These are phyloP conservation scores for Anguilla pacifica DNA, from an alignment of 2,797 vertebrate species.

Conservation along the genomic window DNA sequence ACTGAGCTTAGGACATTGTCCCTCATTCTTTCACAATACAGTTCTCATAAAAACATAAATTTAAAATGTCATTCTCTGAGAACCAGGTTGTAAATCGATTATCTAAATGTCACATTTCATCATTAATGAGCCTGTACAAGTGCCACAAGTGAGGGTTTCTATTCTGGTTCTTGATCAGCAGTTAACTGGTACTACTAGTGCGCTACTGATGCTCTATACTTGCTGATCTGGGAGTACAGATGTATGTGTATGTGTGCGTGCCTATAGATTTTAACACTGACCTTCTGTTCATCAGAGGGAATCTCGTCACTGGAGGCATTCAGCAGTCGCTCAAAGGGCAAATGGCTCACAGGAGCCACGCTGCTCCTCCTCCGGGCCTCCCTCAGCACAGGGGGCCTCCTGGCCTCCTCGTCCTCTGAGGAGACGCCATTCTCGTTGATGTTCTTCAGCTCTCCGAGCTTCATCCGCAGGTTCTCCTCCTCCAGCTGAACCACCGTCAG, in stretches of 20 bases:
- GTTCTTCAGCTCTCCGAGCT: constrained; percentile 82
- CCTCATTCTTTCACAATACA: background rate
- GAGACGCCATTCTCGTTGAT: constrained; percentile 81
- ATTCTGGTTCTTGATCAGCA: background rate
- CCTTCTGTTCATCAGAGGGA: constrained; percentile 73
- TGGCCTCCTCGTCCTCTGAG: constrained; percentile 76
- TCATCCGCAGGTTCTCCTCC: constrained; percentile 82
- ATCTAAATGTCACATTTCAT: background rate
- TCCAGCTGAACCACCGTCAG: constrained; percentile 61
- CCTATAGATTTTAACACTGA: constrained; percentile 49
- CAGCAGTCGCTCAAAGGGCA: constrained; percentile 49
- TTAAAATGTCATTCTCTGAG: background rate
- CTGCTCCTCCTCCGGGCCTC: background rate
- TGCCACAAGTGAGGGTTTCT: background rate
- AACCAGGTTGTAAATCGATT: background rate
- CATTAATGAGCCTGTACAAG: background rate
- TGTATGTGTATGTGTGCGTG: background rate
- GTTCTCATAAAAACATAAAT: no score
- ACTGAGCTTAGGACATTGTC: background rate
- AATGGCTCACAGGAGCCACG: background rate
- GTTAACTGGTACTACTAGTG: background rate
- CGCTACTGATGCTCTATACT: background rate
- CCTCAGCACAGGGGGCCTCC: constrained; percentile 47
- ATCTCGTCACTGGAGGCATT: constrained; percentile 67
- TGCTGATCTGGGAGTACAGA: background rate